Conservation (phyloP, 2,797 vertebrate genomes). For the Aphelocoma californica region DNA sequence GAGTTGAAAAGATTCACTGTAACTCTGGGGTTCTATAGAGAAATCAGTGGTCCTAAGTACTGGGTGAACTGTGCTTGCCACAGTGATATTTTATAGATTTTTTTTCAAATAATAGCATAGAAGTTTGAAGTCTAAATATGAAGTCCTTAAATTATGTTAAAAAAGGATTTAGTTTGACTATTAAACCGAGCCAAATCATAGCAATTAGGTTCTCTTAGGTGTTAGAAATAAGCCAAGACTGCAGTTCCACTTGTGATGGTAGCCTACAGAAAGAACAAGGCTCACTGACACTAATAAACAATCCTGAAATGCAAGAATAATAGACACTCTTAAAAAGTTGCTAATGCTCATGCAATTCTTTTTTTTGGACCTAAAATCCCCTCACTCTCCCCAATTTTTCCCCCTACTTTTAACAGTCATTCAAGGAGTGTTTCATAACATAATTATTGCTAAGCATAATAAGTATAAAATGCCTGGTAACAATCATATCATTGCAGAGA, state of each 20-base stretch:
- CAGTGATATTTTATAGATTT: neutral
- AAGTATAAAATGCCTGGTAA: neutral
- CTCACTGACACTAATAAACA: neutral
- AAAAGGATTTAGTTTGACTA: neutral
- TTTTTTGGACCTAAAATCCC: neutral
- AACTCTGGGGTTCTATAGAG: neutral
- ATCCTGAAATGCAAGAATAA: neutral
- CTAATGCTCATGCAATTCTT: neutral
- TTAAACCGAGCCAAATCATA: neutral
- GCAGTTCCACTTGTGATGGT: neutral
- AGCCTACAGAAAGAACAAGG: neutral
- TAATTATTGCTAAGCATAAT: neutral
- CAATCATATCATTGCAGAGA: neutral
- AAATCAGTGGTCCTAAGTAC: neutral
- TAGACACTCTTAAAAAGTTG: neutral
- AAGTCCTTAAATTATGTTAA: neutral
- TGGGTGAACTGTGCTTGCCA: neutral
- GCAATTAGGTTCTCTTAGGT: neutral
- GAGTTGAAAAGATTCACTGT: neutral
- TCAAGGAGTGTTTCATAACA: neutral
- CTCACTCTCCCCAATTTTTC: fast-evolving
- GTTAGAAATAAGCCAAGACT: neutral
- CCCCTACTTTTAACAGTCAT: neutral
- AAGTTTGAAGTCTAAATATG: neutral
- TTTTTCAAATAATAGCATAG: neutral